Conservation (phyloP, 2,797 vertebrate genomes). For the Choloepus didactylus region DNA sequence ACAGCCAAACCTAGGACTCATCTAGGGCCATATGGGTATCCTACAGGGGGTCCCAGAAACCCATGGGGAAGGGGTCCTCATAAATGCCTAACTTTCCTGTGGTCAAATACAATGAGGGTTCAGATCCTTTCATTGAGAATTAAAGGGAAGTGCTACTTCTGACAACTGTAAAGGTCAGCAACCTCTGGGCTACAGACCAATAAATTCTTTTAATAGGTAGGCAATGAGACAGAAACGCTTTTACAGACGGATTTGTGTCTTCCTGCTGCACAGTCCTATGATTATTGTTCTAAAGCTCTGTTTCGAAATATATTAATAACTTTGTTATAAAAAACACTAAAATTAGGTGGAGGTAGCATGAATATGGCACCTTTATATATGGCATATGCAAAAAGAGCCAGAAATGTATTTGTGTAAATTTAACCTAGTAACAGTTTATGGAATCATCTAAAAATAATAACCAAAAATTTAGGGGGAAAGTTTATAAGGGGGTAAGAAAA, state of each 20-base stretch:
- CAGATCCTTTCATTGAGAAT: slow-evolving; percentile 49
- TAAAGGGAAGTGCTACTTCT: slow-evolving; percentile 66
- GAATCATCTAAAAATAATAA: slow-evolving; percentile 28
- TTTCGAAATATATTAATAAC: slow-evolving; percentile 59
- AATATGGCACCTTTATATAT: background rate
- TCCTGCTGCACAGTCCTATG: slow-evolving; percentile 36
- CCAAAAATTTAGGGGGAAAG: background rate
- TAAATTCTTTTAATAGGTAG: slow-evolving; percentile 72
- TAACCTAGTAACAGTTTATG: background rate
- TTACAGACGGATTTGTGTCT: slow-evolving; percentile 28
- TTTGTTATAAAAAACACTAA: slow-evolving; percentile 18
- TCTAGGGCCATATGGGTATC: background rate
- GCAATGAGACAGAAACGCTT: slow-evolving; percentile 63
- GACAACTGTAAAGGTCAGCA: slow-evolving; percentile 72
- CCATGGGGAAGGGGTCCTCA: background rate
- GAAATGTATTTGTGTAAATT: background rate
- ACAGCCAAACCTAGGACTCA: background rate
- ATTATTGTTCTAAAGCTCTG: background rate
- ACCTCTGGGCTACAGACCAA: slow-evolving; percentile 72
- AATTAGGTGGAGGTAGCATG: background rate
- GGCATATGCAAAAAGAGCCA: background rate
- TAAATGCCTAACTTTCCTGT: background rate
- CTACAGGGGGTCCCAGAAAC: background rate
- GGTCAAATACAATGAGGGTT: slow-evolving; percentile 53
- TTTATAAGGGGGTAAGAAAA: background rate